These are phyloP conservation scores for Anneissia japonica DNA, from an alignment of 35 echinoderm and acorn worm species.

Conservation along the genomic window DNA sequence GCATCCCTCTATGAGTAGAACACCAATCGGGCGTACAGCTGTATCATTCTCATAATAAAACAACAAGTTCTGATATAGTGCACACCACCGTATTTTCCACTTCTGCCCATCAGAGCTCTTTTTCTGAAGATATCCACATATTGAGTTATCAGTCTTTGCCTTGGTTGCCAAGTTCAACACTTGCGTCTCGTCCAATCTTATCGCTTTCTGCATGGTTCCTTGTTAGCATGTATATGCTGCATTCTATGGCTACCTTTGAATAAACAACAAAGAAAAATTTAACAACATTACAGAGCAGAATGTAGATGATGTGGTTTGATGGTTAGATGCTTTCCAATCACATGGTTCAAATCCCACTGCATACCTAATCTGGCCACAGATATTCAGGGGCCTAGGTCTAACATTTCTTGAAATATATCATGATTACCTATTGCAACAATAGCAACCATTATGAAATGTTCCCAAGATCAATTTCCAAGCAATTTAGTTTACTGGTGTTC, in stretches of 20 bases:
- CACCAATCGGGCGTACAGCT: conserved; percentile 43
- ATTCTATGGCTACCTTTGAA: background rate
- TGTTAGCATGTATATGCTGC: background rate
- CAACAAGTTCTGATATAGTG: conserved; percentile 85
- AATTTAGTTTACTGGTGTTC: too few relatives aligned
- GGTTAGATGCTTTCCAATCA: too few relatives aligned
- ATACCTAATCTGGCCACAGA: too few relatives aligned
- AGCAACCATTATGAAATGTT: too few relatives aligned
- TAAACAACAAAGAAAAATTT: too few relatives aligned
- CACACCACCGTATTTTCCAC: conserved; percentile 94
- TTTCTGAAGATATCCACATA: conserved; percentile 81
- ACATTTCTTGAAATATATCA: too few relatives aligned
- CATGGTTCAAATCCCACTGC: too few relatives aligned
- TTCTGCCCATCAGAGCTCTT: conserved; percentile 93
- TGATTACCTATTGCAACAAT: too few relatives aligned
- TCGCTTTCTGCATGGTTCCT: conserved; percentile 84
- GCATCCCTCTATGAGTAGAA: conserved; percentile 79
- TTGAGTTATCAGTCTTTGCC: conserved; percentile 73
- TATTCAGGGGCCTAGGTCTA: too few relatives aligned
- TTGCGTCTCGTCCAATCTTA: conserved; percentile 80
- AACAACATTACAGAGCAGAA: too few relatives aligned
- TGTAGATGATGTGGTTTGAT: too few relatives aligned
- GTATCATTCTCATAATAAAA: conserved; percentile 92
- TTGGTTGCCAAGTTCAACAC: conserved; percentile 54
- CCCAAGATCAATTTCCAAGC: too few relatives aligned